Base-by-base conservation (phyloP, 37 sponge, comb jelly and placozoan genomes). In the Chondrilla cf. caribensis region DNA sequence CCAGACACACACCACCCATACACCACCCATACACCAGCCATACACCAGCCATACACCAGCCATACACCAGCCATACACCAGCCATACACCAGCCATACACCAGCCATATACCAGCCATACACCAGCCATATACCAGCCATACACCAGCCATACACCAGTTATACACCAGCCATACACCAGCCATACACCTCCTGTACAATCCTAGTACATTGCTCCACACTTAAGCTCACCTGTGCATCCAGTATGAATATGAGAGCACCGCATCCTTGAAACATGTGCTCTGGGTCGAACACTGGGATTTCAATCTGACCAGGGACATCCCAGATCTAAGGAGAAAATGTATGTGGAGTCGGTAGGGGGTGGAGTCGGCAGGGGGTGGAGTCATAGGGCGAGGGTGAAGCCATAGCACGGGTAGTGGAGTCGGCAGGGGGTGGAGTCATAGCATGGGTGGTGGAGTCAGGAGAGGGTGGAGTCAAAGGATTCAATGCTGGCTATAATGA, bases 291-390 rank as follows among this genome's bases (percentile, higher is more conserved):
- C 0, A 89, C 67, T 57, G 93, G 89, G 60, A 95, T 84, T 72
- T 98, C 98, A 8, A 98, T 93, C 77, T 98, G 96, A 35, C 98
- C 98, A 24, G 98, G 98, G 37, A 98, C 93, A 71, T 98, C 98
- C 96, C 96, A 95, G 15, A 98, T 88, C 95, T 97, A 81, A 21
- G 67, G 80, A 33, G 33, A 60, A 60, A 29, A 40, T 19, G 14
- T n/a, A 8, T 24, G 21, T 0, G 29, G 39, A 17, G 67, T 8
- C 38, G 15, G 9, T 59, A 38, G 40, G n/a, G n/a, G n/a, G n/a
- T n/a, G 11, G 17, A 24, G 18, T 2, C 25, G 1, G 22, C 11
- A 7, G 28, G 28, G 58, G 58, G 58, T 57, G 8, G 28, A 9
- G 15, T n/a, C 35, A 54, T 15, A 79, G 9, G 24, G 9, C 11